phyloP scores from a whole-genome alignment of 2,797 vertebrate genomes.

The Thaleichthys pacificus region DNA sequence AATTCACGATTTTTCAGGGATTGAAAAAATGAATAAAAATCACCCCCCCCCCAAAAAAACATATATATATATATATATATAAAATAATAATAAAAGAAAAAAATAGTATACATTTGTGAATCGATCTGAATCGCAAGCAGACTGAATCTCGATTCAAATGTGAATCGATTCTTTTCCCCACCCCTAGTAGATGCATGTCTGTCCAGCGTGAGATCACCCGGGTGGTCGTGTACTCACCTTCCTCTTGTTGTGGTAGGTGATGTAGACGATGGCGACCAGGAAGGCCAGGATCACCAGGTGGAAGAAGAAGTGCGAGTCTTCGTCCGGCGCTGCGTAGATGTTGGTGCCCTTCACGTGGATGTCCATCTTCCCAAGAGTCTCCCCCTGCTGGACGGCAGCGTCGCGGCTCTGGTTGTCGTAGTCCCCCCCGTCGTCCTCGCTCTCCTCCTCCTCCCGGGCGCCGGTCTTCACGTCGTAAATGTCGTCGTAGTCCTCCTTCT shows the following conservation, averaged over 20 bases:
- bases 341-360: conserved; percentile 59
- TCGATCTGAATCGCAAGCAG: too few species aligned
- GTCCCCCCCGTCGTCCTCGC: conserved; percentile 44
- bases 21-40: too few species aligned
- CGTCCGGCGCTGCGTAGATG: conserved; percentile 74
- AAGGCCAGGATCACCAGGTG: conserved; percentile 90
- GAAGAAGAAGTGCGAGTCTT: conserved; percentile 95
- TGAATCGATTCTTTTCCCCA: too few species aligned
- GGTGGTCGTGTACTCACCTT: conserved; percentile 77
- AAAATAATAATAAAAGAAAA: too few species aligned
- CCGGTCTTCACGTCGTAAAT: neutral
- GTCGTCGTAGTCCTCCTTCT: conserved; percentile 44
- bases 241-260: conserved; percentile 96
- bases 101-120: too few species aligned
- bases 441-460: neutral
- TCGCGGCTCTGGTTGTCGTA: neutral
- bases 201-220: neutral
- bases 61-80: too few species aligned
- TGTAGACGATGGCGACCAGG: conserved; percentile 88
- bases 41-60: too few species aligned
- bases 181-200: neutral
- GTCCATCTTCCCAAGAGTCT: neutral
- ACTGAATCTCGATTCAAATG: too few species aligned
- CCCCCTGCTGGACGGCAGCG: neutral
- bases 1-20: too few species aligned